Percentiles rank a stretch among this genome's conserved stretches.
Conservation (phyloP, 2,113 vertebrate genomes). For the Glaucidium brasilianum region DNA sequence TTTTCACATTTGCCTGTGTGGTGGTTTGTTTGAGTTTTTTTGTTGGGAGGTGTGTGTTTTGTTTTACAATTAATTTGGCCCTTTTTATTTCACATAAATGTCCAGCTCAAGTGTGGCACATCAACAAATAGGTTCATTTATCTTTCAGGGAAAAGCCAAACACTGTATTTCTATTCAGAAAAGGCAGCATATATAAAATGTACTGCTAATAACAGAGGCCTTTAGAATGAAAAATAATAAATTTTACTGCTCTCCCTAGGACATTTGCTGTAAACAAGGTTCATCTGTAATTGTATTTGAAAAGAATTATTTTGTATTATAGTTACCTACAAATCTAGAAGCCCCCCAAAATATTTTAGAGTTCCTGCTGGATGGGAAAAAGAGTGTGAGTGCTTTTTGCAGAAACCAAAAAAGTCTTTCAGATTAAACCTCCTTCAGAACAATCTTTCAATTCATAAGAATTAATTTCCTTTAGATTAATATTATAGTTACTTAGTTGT, state of each 20-base stretch:
- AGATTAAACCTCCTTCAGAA: not conserved
- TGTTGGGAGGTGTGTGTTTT: not conserved
- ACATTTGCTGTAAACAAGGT: constrained; percentile 64
- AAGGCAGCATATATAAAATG: constrained; percentile 57
- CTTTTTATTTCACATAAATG: constrained; percentile 76
- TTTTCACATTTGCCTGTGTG: constrained; percentile 55
- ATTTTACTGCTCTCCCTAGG: constrained; percentile 67
- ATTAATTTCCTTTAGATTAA: not conserved
- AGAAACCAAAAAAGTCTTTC: not conserved
- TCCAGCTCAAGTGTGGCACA: constrained; percentile 71
- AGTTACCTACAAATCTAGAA: constrained; percentile 66
- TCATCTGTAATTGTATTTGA: constrained; percentile 66
- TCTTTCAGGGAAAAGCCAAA: constrained; percentile 73
- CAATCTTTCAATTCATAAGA: not conserved
- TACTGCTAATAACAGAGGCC: constrained; percentile 68
- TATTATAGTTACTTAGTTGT: not conserved
- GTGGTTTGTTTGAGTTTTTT: not conserved
- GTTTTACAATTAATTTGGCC: constrained; percentile 71
- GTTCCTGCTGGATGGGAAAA: not conserved
- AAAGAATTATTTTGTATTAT: constrained; percentile 55
- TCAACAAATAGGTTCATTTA: constrained; percentile 76
- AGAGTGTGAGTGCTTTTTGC: not conserved
- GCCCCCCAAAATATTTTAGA: not conserved
- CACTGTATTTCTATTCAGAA: constrained; percentile 66
- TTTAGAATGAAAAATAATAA: constrained; percentile 73